phyloP scores from a whole-genome alignment of 1,140 invertebrate genomes.

The Nebria ingens region DNA sequence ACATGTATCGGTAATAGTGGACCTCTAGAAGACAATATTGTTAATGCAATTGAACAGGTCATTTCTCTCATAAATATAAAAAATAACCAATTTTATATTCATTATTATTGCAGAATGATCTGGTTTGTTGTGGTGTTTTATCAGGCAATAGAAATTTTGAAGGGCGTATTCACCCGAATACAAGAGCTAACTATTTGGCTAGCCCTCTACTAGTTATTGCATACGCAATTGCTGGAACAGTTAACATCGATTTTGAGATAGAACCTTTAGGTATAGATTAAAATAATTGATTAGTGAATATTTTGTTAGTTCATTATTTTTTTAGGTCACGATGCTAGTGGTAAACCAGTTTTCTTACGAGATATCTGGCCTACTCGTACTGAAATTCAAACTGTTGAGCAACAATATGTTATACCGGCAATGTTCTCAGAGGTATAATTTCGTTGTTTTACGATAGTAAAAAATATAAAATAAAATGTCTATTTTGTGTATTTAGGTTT shows the following conservation, averaged over 20 bases:
- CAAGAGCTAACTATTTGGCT: slow-evolving; percentile 92
- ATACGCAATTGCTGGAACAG: slow-evolving; percentile 89
- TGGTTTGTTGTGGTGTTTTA: slow-evolving; percentile 89
- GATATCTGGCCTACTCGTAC: slow-evolving; percentile 94
- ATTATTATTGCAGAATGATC: slow-evolving; percentile 47
- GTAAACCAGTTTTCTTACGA: slow-evolving; percentile 66
- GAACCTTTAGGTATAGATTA: slow-evolving; percentile 61
- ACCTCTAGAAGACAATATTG: slow-evolving; percentile 81
- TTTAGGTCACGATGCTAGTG: slow-evolving; percentile 55
- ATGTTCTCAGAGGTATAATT: slow-evolving; percentile 85
- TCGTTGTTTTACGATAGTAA: neutral
- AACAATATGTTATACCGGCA: slow-evolving; percentile 84
- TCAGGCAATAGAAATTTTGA: slow-evolving; percentile 98
- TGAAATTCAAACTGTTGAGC: slow-evolving; percentile 86
- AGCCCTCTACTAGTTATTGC: slow-evolving; percentile 93
- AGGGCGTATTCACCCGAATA: slow-evolving; percentile 92
- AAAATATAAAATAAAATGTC: slow-evolving; percentile 9
- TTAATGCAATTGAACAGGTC: slow-evolving; percentile 82
- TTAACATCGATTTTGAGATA: slow-evolving; percentile 89
- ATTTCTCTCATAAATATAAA: neutral
- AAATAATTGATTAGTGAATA: slow-evolving; percentile 9
- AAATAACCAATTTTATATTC: neutral
- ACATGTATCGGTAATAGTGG: slow-evolving; percentile 98
- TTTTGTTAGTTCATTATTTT: slow-evolving; percentile 11
- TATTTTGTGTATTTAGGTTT: slow-evolving; percentile 40